A percentile compares a stretch with the other conserved stretches of the same genome.
These are phyloP conservation scores for Trichogramma dendrolimi DNA, from an alignment of 2,888 invertebrate species.

Conservation along the genomic window DNA sequence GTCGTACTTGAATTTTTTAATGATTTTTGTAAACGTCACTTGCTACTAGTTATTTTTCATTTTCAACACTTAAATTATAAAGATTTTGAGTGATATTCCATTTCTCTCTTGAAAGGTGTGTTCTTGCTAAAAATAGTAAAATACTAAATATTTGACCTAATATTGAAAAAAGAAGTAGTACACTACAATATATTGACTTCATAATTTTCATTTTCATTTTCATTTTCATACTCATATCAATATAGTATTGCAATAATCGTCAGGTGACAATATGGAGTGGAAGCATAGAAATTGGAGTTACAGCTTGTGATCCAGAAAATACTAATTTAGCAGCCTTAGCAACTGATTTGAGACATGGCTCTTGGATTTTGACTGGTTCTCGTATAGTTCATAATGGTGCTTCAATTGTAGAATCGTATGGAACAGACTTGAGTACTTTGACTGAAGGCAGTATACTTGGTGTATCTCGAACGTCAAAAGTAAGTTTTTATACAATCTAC, in stretches of 20 bases:
- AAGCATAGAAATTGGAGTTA: slow-evolving; percentile 72
- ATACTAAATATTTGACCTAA: neutral
- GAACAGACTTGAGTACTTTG: slow-evolving; percentile 76
- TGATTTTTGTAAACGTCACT: neutral
- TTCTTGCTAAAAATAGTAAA: neutral
- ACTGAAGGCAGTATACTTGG: slow-evolving; percentile 80
- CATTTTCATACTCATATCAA: slow-evolving; percentile 24
- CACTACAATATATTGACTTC: neutral
- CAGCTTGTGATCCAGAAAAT: slow-evolving; percentile 65
- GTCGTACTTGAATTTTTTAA: neutral
- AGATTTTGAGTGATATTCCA: no score
- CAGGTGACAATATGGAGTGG: slow-evolving; percentile 79
- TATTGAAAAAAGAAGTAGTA: neutral
- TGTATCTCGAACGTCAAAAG: slow-evolving; percentile 75
- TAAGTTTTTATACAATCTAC: slow-evolving; percentile 37
- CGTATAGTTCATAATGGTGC: slow-evolving; percentile 82
- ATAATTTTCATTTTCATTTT: neutral
- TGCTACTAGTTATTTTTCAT: neutral
- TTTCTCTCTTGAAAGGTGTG: no score
- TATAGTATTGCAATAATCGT: no score
- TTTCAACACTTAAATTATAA: no score
- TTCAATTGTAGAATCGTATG: slow-evolving; percentile 77
- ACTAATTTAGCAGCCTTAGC: slow-evolving; percentile 72
- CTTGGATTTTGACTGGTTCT: slow-evolving; percentile 89
- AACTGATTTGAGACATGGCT: slow-evolving; percentile 72